These are phyloP conservation scores for Pseudobourletiella spinata DNA, from an alignment of 1,140 invertebrate genomes.

Conservation along the genomic window DNA sequence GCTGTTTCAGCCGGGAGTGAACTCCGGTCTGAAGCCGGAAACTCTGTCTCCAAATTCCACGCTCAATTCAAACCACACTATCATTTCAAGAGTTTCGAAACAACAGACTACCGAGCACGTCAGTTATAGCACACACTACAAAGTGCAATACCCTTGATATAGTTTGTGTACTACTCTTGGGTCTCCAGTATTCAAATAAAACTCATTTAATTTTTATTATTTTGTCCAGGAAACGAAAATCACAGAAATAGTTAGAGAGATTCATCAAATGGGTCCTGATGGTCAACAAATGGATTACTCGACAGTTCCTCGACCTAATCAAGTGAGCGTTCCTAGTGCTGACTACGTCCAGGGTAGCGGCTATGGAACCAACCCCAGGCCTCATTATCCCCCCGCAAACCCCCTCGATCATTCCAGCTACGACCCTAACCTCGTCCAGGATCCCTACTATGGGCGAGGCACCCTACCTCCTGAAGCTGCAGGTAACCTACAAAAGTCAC, in stretches of 20 bases:
- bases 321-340: constrained; percentile 36
- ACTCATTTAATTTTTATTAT: too few relatives aligned
- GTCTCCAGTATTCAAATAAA: too few relatives aligned
- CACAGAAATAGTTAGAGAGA: constrained; percentile 52
- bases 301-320: constrained; percentile 30
- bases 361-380: constrained; percentile 32
- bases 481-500: too few relatives aligned
- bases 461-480: constrained; percentile 31
- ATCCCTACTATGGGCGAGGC: constrained; percentile 31
- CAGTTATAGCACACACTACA: neutral
- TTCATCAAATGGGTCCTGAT: constrained; percentile 54
- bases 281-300: constrained; percentile 45
- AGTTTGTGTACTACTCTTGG: too few relatives aligned
- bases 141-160: too few relatives aligned
- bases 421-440: constrained; percentile 30
- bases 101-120: constrained; percentile 4
- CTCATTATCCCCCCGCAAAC: constrained; percentile 21
- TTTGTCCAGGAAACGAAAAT: constrained; percentile 27
- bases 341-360: constrained; percentile 30
- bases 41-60: neutral
- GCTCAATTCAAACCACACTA: neutral
- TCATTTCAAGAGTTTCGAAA: neutral
- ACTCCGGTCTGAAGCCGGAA: neutral
- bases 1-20: neutral
- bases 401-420: constrained; percentile 20